phyloP scores from a whole-genome alignment of 2,113 vertebrate species.

The Vombatus ursinus region DNA sequence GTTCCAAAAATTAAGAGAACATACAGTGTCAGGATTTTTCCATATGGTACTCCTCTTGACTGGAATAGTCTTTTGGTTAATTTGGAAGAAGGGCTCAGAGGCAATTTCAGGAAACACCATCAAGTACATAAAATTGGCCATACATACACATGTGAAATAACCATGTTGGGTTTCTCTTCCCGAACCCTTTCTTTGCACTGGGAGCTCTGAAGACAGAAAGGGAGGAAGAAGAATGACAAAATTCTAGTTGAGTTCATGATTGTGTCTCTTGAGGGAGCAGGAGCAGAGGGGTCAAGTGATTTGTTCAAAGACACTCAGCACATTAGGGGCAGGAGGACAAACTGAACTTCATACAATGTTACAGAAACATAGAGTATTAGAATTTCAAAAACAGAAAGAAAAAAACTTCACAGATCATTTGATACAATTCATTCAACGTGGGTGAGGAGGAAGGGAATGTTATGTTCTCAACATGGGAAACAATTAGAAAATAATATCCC shows the following conservation, averaged over 20 bases:
- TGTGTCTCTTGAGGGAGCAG: background rate
- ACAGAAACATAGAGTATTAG: background rate
- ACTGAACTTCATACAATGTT: background rate
- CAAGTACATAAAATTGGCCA: background rate
- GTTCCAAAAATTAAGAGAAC: constrained; percentile 85
- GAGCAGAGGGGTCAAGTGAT: background rate
- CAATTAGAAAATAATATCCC: background rate
- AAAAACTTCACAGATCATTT: background rate
- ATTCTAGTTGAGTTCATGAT: background rate
- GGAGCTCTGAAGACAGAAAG: constrained; percentile 27
- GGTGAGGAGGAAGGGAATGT: background rate
- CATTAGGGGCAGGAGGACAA: background rate
- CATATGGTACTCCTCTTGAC: constrained; percentile 80
- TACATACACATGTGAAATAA: constrained; percentile 26
- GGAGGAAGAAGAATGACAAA: background rate
- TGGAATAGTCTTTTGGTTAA: constrained; percentile 61
- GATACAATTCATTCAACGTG: background rate
- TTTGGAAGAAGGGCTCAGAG: constrained; percentile 64
- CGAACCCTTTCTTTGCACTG: background rate
- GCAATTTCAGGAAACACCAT: constrained; percentile 40
- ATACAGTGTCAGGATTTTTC: constrained; percentile 85
- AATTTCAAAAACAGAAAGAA: background rate
- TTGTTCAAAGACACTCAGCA: background rate
- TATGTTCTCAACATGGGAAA: background rate
- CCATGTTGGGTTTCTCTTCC: background rate